A percentile compares a stretch with the other conserved stretches of the same genome.
Conservation (phyloP, 2,797 vertebrate species). For the Dermochelys coriacea region DNA sequence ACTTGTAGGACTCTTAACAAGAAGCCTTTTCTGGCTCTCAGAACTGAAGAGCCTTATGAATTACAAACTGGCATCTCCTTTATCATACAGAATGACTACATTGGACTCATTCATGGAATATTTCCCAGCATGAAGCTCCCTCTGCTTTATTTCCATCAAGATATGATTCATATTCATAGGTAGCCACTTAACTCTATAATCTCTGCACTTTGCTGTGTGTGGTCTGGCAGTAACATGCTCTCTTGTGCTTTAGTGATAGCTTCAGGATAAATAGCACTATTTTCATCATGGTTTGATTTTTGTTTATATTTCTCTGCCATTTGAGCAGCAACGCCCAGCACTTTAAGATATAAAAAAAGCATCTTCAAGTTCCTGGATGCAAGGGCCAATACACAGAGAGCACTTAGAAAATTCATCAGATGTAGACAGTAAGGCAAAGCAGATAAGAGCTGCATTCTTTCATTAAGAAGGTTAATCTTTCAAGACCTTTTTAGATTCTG, state of each 20-base stretch:
- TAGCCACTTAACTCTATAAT: neutral
- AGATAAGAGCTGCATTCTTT: neutral
- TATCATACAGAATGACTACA: slow-evolving; percentile 23
- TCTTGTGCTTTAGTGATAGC: neutral
- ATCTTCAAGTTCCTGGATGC: neutral
- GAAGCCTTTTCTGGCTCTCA: slow-evolving; percentile 12
- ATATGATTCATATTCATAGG: neutral
- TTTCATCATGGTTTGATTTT: slow-evolving; percentile 14
- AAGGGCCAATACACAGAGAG: neutral
- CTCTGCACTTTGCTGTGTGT: neutral
- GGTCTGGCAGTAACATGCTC: neutral
- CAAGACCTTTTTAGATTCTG: neutral
- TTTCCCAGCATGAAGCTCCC: slow-evolving; percentile 4
- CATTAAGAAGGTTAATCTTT: slow-evolving; percentile 32
- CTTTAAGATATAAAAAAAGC: slow-evolving; percentile 34
- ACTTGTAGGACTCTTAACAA: slow-evolving; percentile 22
- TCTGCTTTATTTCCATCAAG: slow-evolving; percentile 38
- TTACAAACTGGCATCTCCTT: slow-evolving; percentile 29
- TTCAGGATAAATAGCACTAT: slow-evolving; percentile 37
- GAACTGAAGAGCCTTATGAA: slow-evolving; percentile 37
- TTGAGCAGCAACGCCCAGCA: slow-evolving; percentile 19
- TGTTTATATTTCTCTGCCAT: slow-evolving; percentile 44
- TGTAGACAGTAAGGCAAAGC: neutral
- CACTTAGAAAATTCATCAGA: slow-evolving; percentile 30
- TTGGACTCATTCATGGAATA: slow-evolving; percentile 19